Evolutionary conservation across 2,888 invertebrate species (phyloP), one percentile per base, ranked within the genome.

Genomic region (Elgonia sp.): DNA sequence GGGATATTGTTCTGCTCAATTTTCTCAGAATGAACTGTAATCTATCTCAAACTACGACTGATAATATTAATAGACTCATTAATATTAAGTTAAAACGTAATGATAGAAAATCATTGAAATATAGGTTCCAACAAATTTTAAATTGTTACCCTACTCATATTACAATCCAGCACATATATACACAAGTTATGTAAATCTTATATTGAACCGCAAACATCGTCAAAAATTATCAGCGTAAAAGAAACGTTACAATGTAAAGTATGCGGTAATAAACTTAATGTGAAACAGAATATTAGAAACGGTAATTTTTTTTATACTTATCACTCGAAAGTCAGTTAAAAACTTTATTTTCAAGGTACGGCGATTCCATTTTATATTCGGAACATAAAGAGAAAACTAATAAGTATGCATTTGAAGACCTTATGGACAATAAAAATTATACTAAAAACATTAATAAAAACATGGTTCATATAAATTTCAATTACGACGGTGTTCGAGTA

Each of bases 321-420:
- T 77, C 77, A 40, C 46, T 84, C 3, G 3, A 63, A 2, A 1
- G 50, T 16, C 79, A 84, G 37, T 42, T 84, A 65, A 12, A 79
- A 29, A 14, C 14, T 37, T 16, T 84, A 0, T 79, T 84, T 65
- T 72, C 65, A 1, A 69, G 42, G 39, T 65, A 29, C n/a, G 83
- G 83, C 3, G 62, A 84, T 53, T 16, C 3, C 0, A 42, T 79
- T n/a, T 14, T 86, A 10, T 60, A 89, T 20, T 46, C 62, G 5
- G 63, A 84, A 20, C 40, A 40, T 67, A 81, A 67, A 29, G 29
- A 60, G 70, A 89, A 83, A 77, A 55, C 29, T 20, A 16, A 29
- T 53, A 21, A 75, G 29, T 80, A 75, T 80, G 84, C 87, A 7
- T 40, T 89, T 2, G 89, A 89, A 63, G 87, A 89, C 42, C 89